phyloP scores from a whole-genome alignment of 2,113 vertebrate species.

The Phasianus colchicus region DNA sequence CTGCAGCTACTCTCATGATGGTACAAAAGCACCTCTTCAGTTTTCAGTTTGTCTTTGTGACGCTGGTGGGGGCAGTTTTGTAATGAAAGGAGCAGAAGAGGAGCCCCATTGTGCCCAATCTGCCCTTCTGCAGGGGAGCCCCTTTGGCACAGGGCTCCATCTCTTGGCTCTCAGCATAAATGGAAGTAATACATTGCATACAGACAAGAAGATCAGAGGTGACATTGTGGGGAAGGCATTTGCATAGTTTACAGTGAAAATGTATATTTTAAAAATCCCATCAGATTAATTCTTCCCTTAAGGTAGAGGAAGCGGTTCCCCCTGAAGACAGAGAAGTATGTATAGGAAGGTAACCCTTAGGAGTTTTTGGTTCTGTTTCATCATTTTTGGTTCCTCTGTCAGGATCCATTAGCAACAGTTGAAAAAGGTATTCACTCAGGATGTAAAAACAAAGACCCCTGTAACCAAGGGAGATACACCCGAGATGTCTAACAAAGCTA shows the following conservation, averaged over 20 bases:
- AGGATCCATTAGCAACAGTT: slow-evolving; percentile 49
- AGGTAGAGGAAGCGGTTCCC: slow-evolving; percentile 32
- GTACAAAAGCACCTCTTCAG: neutral
- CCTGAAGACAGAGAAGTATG: slow-evolving; percentile 40
- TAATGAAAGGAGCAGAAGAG: neutral
- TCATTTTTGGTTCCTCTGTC: slow-evolving; percentile 63
- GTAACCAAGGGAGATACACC: slow-evolving; percentile 27
- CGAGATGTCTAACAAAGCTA: slow-evolving; percentile 49
- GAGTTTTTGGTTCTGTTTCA: slow-evolving; percentile 66
- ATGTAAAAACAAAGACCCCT: slow-evolving; percentile 59
- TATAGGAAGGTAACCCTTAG: slow-evolving; percentile 54
- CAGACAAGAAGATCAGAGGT: slow-evolving; percentile 52
- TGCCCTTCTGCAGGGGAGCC: slow-evolving; percentile 19
- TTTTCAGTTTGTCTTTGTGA: neutral
- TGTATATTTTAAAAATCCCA: slow-evolving; percentile 61
- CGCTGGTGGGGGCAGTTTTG: neutral
- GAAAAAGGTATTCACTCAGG: slow-evolving; percentile 42
- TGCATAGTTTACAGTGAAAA: slow-evolving; percentile 61
- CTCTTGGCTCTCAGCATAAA: neutral
- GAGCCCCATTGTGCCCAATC: neutral
- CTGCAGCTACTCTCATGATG: fast-evolving
- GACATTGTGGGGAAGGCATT: slow-evolving; percentile 53
- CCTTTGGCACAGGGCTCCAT: neutral
- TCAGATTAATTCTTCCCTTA: slow-evolving; percentile 59
- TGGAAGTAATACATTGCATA: neutral